Conservation (phyloP, 2,113 vertebrate genomes). For the Mus spicilegus region DNA sequence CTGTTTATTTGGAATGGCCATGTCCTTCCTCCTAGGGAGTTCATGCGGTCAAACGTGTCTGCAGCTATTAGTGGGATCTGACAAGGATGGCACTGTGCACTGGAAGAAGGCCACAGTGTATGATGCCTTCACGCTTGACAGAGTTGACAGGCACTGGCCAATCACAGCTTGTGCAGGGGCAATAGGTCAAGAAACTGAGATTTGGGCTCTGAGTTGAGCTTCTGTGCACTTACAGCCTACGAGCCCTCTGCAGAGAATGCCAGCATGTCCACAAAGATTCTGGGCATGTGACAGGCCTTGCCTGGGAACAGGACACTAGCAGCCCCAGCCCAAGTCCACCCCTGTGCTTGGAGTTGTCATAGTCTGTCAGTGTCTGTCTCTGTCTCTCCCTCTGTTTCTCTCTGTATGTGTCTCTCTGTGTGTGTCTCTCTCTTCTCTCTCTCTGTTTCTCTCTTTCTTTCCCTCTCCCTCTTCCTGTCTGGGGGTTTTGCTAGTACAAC, state of each 20-base stretch:
- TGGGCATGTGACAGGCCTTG: not conserved
- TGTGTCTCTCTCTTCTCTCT: not conserved
- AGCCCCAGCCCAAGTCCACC: not conserved
- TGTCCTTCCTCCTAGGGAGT: slow-evolving; percentile 84
- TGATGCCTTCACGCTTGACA: slow-evolving; percentile 78
- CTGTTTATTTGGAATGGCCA: slow-evolving; percentile 89
- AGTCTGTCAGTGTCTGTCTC: not conserved
- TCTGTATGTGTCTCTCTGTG: not conserved
- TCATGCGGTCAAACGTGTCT: slow-evolving; percentile 87
- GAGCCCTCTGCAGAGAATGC: not conserved
- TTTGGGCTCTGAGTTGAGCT: slow-evolving; percentile 79
- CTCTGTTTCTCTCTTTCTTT: not conserved
- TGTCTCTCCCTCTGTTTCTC: no score
- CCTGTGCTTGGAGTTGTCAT: not conserved
- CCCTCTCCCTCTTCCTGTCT: not conserved
- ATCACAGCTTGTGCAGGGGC: slow-evolving; percentile 75
- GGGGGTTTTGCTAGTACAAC: not conserved
- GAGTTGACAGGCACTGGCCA: slow-evolving; percentile 80
- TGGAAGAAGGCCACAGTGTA: slow-evolving; percentile 78
- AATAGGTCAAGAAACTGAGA: slow-evolving; percentile 82
- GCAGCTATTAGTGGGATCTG: slow-evolving; percentile 84
- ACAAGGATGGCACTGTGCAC: slow-evolving; percentile 82
- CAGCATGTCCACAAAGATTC: not conserved
- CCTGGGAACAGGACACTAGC: not conserved
- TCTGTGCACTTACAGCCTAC: slow-evolving; percentile 42